Conservation (phyloP, 1,140 invertebrate genomes). For the Nasonia vitripennis region DNA sequence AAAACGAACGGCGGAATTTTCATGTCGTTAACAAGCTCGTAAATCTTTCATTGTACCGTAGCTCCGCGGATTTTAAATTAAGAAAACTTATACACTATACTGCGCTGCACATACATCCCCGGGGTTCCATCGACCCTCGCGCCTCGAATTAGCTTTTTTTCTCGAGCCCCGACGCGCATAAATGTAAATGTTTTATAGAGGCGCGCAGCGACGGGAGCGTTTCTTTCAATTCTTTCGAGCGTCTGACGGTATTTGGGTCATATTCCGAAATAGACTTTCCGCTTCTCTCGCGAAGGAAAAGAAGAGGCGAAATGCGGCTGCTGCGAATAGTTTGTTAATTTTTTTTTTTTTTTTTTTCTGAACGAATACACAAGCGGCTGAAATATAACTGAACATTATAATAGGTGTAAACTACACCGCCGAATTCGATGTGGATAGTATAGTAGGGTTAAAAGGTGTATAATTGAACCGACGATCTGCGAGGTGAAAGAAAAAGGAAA, state of each 20-base stretch:
- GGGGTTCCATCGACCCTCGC: conserved; percentile 18
- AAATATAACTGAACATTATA: no score
- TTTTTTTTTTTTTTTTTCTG: no score
- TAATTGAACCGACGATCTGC: background rate
- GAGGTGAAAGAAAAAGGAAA: background rate
- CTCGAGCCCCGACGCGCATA: background rate
- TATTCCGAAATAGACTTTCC: conserved; percentile 25
- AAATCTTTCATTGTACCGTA: no score
- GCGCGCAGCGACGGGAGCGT: conserved; percentile 24
- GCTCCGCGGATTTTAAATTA: no score
- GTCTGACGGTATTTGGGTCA: conserved; percentile 16
- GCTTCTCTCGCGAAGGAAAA: background rate
- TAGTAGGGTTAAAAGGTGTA: no score
- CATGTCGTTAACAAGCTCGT: no score
- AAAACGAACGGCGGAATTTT: no score
- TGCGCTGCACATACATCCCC: background rate
- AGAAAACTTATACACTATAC: no score
- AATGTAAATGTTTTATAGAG: conserved; percentile 12
- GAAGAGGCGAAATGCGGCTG: background rate
- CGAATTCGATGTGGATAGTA: no score
- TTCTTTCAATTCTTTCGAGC: conserved; percentile 39
- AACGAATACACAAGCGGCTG: no score
- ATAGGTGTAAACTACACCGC: no score
- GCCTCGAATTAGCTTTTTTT: conserved; percentile 4
- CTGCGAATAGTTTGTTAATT: no score